A percentile compares a stretch with the other conserved stretches of the same genome.
Evolutionary conservation across 2,113 vertebrate species (phyloP).

Genomic region (Gobius niger): DNA sequence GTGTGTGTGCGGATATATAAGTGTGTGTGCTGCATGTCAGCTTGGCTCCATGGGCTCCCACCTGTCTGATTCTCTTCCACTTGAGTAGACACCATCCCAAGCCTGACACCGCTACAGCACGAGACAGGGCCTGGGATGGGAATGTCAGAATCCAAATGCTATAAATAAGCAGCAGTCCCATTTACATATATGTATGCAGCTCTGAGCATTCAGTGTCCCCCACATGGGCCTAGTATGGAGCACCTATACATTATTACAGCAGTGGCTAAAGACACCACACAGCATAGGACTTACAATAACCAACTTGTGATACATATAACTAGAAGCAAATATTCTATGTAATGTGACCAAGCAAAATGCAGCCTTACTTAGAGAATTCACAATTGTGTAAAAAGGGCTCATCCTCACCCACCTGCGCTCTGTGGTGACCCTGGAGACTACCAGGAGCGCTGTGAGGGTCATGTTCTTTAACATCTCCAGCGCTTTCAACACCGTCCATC

Average conservation of each 20-base stretch:
- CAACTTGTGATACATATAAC: too few species aligned
- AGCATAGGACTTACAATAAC: not conserved
- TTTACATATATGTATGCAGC: slow-evolving; percentile 3
- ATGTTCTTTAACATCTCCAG: too few species aligned
- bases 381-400: too few species aligned
- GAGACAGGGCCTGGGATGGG: slow-evolving; percentile 19
- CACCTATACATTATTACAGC: slow-evolving; percentile 24
- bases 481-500: too few species aligned
- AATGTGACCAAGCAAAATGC: too few species aligned
- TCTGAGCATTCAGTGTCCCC: slow-evolving; percentile 1
- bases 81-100: slow-evolving; percentile 27
- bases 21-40: slow-evolving; percentile 22
- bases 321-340: too few species aligned
- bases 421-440: too few species aligned
- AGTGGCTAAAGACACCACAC: not conserved
- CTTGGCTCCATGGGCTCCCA: slow-evolving; percentile 34
- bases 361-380: too few species aligned
- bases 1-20: slow-evolving; percentile 7
- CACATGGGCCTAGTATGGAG: slow-evolving; percentile 17
- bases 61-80: slow-evolving; percentile 49
- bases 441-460: too few species aligned
- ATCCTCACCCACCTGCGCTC: too few species aligned
- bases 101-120: slow-evolving; percentile 42
- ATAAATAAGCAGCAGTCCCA: slow-evolving; percentile 22
- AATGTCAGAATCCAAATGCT: slow-evolving; percentile 34